A percentile compares a stretch with the other conserved stretches of the same genome.
phyloP scores from a whole-genome alignment of 2,797 vertebrate genomes.

The Phoeniculus purpureus region DNA sequence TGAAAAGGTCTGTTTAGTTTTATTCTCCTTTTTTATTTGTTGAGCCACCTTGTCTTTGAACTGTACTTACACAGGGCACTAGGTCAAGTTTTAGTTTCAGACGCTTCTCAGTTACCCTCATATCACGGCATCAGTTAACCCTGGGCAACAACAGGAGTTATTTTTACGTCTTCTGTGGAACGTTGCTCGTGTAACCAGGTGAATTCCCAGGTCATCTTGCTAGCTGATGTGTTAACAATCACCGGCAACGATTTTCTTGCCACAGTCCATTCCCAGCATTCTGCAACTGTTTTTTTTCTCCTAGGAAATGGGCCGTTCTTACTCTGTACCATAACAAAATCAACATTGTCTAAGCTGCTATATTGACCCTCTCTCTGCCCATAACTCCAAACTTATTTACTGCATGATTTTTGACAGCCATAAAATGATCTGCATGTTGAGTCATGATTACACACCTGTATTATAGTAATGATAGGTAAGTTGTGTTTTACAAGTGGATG shows the following conservation, averaged over 20 bases:
- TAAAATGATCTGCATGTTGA: neutral
- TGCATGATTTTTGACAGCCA: neutral
- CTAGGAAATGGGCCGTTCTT: neutral
- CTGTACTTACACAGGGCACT: neutral
- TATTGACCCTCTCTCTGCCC: neutral
- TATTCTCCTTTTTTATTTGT: conserved; percentile 58
- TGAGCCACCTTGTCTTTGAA: conserved; percentile 29
- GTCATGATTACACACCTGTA: neutral
- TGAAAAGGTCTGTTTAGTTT: conserved; percentile 63
- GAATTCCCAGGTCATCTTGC: neutral
- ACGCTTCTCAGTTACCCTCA: neutral
- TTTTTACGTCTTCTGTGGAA: neutral
- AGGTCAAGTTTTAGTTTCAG: neutral
- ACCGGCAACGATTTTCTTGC: neutral
- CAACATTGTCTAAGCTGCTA: neutral
- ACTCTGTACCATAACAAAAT: neutral
- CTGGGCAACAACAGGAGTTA: rapidly evolving
- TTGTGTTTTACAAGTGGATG: neutral
- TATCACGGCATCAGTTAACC: neutral
- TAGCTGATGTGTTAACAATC: neutral
- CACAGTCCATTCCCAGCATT: neutral
- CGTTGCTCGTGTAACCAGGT: rapidly evolving
- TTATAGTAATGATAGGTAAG: neutral
- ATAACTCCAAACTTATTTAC: neutral
- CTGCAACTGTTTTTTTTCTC: neutral